A percentile compares a stretch with the other conserved stretches of the same genome.
These are phyloP conservation scores for Oreochromis mossambicus DNA, from an alignment of 2,797 vertebrate species.

Conservation along the genomic window DNA sequence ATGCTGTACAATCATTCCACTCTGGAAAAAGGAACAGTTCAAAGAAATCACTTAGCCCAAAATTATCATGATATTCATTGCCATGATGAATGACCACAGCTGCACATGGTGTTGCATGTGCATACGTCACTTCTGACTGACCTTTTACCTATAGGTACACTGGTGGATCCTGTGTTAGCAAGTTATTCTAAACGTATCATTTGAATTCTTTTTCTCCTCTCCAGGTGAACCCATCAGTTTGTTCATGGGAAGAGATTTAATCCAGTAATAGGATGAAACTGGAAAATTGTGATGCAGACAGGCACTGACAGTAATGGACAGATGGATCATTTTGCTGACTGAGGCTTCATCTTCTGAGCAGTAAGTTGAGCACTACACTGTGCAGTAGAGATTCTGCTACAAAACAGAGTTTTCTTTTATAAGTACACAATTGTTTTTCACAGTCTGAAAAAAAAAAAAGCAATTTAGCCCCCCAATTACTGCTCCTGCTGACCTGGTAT, in stretches of 20 bases:
- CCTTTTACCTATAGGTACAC: not conserved
- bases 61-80: not conserved
- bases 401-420: not conserved
- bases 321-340: not conserved
- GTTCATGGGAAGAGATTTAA: not conserved
- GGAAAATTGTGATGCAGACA: not conserved
- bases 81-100: not conserved
- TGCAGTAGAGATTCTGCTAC: not conserved
- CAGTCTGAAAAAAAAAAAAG: not conserved
- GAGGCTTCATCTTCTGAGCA: not conserved
- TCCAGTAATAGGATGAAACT: not conserved
- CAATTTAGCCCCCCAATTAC: not conserved
- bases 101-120: not conserved
- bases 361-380: not conserved
- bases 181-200: not conserved
- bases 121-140: not conserved
- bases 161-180: not conserved
- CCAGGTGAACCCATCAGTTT: not conserved
- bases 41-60: not conserved
- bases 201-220: not conserved
- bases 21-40: not conserved
- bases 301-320: not conserved
- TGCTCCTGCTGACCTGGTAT: not conserved
- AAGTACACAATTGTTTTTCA: not conserved
- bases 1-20: not conserved